phyloP scores from a whole-genome alignment of 2,113 vertebrate species.

The Grallaria varia region DNA sequence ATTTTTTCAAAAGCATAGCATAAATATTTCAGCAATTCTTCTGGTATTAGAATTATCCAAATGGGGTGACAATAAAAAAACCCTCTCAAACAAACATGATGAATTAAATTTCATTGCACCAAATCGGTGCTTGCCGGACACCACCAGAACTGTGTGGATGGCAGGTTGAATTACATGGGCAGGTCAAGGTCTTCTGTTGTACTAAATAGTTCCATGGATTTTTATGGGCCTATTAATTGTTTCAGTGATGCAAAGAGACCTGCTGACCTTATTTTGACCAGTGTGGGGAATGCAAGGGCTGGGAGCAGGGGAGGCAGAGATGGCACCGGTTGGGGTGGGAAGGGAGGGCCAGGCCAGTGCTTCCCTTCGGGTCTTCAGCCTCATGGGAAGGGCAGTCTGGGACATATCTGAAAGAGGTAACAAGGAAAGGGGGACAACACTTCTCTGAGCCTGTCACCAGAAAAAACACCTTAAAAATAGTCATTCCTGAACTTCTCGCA shows the following conservation, averaged over 20 bases:
- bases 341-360: background rate
- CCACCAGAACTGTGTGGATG: background rate
- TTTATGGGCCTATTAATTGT: background rate
- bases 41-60: background rate
- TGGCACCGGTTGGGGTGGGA: rapidly evolving
- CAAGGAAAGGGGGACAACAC: background rate
- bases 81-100: background rate
- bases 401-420: background rate
- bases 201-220: background rate
- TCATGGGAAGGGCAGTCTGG: background rate
- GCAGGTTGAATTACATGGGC: background rate
- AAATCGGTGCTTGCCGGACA: rapidly evolving
- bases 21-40: background rate
- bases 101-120: background rate
- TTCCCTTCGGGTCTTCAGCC: background rate
- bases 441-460: background rate
- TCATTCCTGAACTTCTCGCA: rapidly evolving
- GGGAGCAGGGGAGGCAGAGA: background rate
- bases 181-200: background rate
- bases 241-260: background rate
- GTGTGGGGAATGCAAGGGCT: background rate
- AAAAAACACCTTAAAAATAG: background rate
- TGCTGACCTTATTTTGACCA: background rate
- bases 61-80: background rate
- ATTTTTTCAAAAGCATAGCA: background rate